These are phyloP conservation scores for Pseudolycoriella hygida DNA, from an alignment of 2,888 invertebrate species.

Conservation along the genomic window DNA sequence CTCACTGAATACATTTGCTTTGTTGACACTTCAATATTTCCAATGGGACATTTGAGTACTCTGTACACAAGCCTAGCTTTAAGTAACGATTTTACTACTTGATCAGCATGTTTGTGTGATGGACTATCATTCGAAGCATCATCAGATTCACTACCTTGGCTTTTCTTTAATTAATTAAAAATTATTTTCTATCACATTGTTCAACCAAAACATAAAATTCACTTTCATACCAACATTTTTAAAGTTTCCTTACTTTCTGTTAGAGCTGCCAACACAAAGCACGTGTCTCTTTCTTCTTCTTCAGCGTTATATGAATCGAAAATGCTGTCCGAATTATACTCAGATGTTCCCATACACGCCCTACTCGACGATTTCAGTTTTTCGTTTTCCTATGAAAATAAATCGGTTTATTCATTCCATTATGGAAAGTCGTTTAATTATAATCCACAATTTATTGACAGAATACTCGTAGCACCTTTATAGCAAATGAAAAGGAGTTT, in stretches of 20 bases:
- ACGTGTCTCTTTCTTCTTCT: slow-evolving; percentile 14
- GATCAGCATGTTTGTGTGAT: neutral
- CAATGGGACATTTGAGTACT: slow-evolving; percentile 13
- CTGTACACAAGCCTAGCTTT: slow-evolving; percentile 17
- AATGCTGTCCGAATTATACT: neutral
- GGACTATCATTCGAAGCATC: neutral
- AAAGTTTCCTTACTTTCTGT: slow-evolving; percentile 15
- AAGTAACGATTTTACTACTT: slow-evolving; percentile 13
- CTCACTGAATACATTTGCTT: slow-evolving; percentile 16
- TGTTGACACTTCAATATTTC: slow-evolving; percentile 12
- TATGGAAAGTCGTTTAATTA: neutral
- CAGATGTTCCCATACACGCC: neutral
- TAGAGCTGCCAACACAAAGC: slow-evolving; percentile 14
- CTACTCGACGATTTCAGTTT: neutral
- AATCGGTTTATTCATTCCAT: no score
- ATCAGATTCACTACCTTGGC: neutral
- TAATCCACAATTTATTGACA: neutral
- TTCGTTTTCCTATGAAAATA: neutral
- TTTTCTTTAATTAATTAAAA: neutral
- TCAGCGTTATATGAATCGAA: slow-evolving; percentile 6
- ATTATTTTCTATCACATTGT: neutral
- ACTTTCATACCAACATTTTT: slow-evolving; percentile 12
- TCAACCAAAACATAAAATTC: neutral
- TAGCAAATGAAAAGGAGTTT: no score
- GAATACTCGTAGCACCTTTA: no score